phyloP scores from a whole-genome alignment of 2,797 vertebrate genomes.

The Naso thynnoides region DNA sequence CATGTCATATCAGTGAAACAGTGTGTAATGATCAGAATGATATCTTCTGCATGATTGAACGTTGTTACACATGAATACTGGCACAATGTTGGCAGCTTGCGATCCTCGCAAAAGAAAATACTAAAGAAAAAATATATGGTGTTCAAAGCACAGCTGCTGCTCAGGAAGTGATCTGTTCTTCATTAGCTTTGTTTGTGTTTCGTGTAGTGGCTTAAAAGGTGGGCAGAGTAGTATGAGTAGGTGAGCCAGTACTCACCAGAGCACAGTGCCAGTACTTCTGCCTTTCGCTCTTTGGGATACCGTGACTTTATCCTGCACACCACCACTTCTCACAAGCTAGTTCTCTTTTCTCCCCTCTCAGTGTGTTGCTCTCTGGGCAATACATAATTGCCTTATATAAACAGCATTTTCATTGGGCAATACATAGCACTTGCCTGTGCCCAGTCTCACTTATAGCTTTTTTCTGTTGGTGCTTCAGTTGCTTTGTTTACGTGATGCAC shows the following conservation, averaged over 20 bases:
- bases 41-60: not conserved
- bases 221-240: not conserved
- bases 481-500: too few relatives aligned
- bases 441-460: too few relatives aligned
- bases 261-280: too few relatives aligned
- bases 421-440: not conserved
- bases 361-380: too few relatives aligned
- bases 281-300: too few relatives aligned
- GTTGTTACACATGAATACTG: not conserved
- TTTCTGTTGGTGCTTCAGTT: too few relatives aligned
- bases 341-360: too few relatives aligned
- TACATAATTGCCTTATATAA: too few relatives aligned
- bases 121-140: not conserved
- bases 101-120: not conserved
- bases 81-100: slow-evolving; percentile 1
- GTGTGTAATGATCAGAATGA: not conserved
- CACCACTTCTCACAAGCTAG: too few relatives aligned
- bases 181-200: not conserved
- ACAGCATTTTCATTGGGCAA: too few relatives aligned
- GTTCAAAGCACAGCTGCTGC: not conserved
- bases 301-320: too few relatives aligned
- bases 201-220: not conserved
- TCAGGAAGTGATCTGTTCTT: not conserved
- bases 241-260: too few relatives aligned
- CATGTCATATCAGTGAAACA: not conserved